Conservation (phyloP, 2,888 invertebrate species). For the Noctua fimbriata region DNA sequence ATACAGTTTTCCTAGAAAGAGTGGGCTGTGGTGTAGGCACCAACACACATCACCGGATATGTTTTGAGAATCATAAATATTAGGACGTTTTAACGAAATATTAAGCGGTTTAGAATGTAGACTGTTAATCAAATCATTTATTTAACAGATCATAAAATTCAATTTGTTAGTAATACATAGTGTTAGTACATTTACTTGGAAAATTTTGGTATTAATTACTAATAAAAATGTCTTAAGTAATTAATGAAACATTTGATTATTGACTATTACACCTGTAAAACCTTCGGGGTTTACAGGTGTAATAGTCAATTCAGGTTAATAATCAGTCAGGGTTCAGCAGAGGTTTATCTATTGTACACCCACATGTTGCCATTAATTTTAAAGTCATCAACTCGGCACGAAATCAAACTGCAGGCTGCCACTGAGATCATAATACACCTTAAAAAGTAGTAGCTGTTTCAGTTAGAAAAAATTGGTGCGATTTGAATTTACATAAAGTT, state of each 20-base stretch:
- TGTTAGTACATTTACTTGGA: no score
- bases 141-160: no score
- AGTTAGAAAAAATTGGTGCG: background rate
- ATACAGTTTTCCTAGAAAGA: background rate
- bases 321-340: background rate
- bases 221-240: background rate
- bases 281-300: no score
- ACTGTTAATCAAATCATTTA: background rate
- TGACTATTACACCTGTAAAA: background rate
- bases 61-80: background rate
- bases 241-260: background rate
- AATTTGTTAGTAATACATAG: no score
- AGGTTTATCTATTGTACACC: background rate
- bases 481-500: background rate
- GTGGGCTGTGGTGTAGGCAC: background rate
- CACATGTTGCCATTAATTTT: background rate
- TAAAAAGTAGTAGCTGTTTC: background rate
- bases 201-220: no score
- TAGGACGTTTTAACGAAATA: background rate
- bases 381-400: background rate
- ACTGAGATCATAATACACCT: background rate
- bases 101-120: background rate
- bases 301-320: no score
- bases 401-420: background rate
- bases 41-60: background rate